Evolutionary conservation across 92 coral and sea anemone species (phyloP), one percentile per base, ranked within the genome.

Genomic region (Zoanthus gigantus): DNA sequence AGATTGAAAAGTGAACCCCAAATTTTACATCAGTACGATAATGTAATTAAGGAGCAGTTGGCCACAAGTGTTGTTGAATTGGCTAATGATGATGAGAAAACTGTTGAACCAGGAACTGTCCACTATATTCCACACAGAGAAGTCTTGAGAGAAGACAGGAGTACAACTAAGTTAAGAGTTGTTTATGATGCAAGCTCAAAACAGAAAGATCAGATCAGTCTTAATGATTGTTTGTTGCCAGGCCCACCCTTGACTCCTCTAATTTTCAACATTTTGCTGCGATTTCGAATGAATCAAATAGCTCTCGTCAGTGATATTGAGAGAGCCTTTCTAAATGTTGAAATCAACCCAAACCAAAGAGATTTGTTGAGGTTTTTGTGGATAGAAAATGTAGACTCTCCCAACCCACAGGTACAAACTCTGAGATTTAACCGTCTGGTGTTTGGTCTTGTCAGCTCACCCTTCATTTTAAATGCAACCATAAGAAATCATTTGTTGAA

Each of bases 401-500:
- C 83, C 14, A 75, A 28, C 73, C 88, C 88, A 30, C 42, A 83
- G 74, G 78, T 82, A 23, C 56, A 67, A 63, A 71, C 83, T 6
- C 82, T 88, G 87, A 88, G 56, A 88, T 86, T 86, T 60, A 81
- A 66, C n/a, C 92, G 92, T 16, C 37, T 88, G 18, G 91, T 82
- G 42, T 75, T 89, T 89, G 85, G 84, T 16, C 92, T 83, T 44
- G 81, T 85, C 15, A 78, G 87, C 74, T 78, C 86, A 54, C 82
- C 91, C 53, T 73, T 83, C 42, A 88, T 88, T 48, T 29, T 88
- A 69, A 88, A 82, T 45, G 82, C 79, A 66, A 66, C 79, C 18
- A 14, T 74, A 12, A 83, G 79, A 79, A 78, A 84, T 46, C 86
- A 89, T 69, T 45, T 84, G 73, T 30, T 28, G 13, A 86, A 78